Conservation (phyloP, 2,797 vertebrate species). For the Channa striata region DNA sequence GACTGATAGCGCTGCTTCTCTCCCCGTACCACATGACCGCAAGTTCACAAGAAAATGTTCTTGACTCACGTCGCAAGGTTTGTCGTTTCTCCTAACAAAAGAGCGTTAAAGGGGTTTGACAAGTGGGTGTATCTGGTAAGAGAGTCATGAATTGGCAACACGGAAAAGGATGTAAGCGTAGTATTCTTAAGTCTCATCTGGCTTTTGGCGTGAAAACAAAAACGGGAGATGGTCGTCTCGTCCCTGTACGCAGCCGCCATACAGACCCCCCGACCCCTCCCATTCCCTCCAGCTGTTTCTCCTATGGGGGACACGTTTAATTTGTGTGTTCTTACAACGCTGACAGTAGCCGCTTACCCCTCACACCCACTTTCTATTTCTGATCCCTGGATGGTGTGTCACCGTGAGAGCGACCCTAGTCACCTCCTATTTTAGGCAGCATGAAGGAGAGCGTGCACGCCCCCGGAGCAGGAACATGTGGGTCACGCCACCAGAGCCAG, state of each 20-base stretch:
- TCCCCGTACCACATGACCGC: no score
- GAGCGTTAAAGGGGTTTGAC: no score
- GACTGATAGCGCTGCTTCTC: no score
- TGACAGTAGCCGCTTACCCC: slow-evolving; percentile 4
- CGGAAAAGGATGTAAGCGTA: no score
- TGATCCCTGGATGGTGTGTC: slow-evolving; percentile 42
- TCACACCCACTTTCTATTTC: slow-evolving; percentile 43
- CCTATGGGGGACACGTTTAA: slow-evolving; percentile 28
- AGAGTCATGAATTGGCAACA: no score
- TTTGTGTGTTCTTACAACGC: slow-evolving; percentile 57
- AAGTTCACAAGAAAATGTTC: no score
- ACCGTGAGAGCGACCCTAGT: slow-evolving; percentile 34
- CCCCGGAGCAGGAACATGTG: slow-evolving; percentile 58
- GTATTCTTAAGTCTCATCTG: no score
- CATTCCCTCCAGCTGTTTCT: slow-evolving; percentile 13
- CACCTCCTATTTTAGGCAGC: slow-evolving; percentile 73
- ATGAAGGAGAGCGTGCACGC: not conserved
- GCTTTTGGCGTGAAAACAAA: no score
- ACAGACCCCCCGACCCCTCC: not conserved
- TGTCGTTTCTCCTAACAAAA: no score
- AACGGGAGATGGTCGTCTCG: no score
- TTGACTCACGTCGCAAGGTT: no score
- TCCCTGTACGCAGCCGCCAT: not conserved
- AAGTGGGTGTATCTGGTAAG: no score
- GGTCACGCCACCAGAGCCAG: slow-evolving; percentile 67